Evolutionary conservation across 2,113 vertebrate genomes (phyloP).

Genomic region (Diphyllodes magnificus): DNA sequence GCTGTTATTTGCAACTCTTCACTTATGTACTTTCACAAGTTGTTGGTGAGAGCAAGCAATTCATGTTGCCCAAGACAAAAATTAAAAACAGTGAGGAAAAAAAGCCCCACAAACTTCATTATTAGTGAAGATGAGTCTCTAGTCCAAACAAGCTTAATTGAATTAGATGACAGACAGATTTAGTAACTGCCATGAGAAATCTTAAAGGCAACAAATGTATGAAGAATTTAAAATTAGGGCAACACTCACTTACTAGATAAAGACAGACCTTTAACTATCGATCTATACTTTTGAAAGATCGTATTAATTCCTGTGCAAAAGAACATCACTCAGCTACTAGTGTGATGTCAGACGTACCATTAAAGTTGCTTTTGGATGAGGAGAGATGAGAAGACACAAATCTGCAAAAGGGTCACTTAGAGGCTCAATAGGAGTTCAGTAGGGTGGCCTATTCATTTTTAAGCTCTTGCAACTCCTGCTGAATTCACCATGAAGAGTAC

Average conservation of each 20-base stretch:
- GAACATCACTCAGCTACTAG: neutral
- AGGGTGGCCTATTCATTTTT: neutral
- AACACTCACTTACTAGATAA: neutral
- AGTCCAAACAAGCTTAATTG: neutral
- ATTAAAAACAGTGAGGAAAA: neutral
- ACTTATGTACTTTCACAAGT: neutral
- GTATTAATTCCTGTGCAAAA: neutral
- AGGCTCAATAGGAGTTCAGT: neutral
- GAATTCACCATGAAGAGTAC: neutral
- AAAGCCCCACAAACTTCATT: accelerated
- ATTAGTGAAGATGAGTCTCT: neutral
- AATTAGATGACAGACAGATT: neutral
- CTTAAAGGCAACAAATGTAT: neutral
- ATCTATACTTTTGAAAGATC: neutral
- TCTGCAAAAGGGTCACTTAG: neutral
- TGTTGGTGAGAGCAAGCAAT: neutral
- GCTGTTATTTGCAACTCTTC: neutral
- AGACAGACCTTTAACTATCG: neutral
- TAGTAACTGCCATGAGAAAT: neutral
- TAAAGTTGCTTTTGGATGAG: neutral
- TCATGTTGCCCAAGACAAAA: neutral
- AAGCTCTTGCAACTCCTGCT: neutral
- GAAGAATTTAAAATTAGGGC: neutral
- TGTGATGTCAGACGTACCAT: neutral
- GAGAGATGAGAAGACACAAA: neutral